Evolutionary conservation across 2,797 vertebrate genomes (phyloP), one percentile per base, ranked within the genome.

Genomic region (Tenualosa ilisha): DNA sequence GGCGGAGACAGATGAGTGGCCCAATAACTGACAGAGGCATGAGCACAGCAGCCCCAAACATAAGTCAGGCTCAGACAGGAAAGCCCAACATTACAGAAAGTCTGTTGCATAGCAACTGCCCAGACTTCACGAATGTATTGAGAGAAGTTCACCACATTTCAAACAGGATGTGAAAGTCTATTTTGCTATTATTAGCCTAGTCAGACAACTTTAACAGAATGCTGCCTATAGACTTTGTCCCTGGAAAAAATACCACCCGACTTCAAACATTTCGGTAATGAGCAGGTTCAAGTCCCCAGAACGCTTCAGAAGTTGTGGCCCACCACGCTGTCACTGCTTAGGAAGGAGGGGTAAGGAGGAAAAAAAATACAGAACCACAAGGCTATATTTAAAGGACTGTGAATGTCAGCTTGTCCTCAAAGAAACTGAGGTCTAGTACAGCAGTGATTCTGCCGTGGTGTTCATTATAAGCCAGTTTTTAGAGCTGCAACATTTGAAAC

Each of bases 391-490:
- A 40, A 40, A 75, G 17, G 68, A 17, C 68, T 31, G 40, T 75
- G 68, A 75, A 75, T 75, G 68, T 75, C 68, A 40, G 15, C 37
- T 75, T 75, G 68, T 43, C 37, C 68, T 75, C 13, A 43, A 72
- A 31, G 26, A 75, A 0, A 13, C 40, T n/a, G 72, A 40, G 72
- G 2, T 15, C 68, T 72, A 72, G 3, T 15, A 17, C 17, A 79
- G 8, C 6, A 22, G 72, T 17, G 72, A 75, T 15, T 75, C 68
- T 37, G 26, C 17, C 11, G 31, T 72, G 63, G 3, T 3, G 26
- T 37, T 72, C 26, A 31, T 17, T 40, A 79, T n/a, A 79, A 17
- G 37, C 11, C 17, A 17, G 68, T 31, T 43, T 43, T 37, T 37
- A 75, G 37, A 40, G 26, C 65, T 3, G 3, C 26, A 72, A 79